Base-by-base conservation (phyloP, 2,797 vertebrate genomes). In the Karalla daura region DNA sequence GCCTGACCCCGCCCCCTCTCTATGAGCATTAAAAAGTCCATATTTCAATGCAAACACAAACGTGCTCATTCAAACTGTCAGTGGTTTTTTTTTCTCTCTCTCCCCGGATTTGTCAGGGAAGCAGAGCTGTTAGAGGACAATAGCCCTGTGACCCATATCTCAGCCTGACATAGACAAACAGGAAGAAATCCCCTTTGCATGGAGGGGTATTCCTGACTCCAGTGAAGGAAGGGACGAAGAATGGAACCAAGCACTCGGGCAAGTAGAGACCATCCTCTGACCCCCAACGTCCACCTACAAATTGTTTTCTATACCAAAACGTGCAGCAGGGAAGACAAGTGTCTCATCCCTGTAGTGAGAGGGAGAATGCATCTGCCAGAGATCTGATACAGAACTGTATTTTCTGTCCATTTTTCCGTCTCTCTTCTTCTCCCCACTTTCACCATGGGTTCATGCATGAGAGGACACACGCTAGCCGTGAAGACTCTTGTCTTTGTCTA, bases 101-200 rank as follows among this genome's bases (percentile, higher is more conserved):
- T 37, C 1, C 30, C 17, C 45, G 0, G 0, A 61, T 56, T 74
- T 62, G 68, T 62, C n/a, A 20, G 51, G 78, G 71, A 75, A 83
- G 70, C 74, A 72, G 66, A 63, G 62, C 70, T 20, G 10, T 76
- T 37, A 9, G 51, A 41, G 18, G 51, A 87, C 85, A 87, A 89
- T 76, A 45, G 77, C 20, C 50, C 80, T 39, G 28, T 85, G 81
- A 86, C 59, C 83, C 76, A 65, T 75, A 81, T 81, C 77, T 62
- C 59, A 72, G 66, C 17, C 53, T 60, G 77, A 80, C 74, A 69
- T 37, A 33, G 51, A 74, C 81, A 90, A 88, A 90, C 88, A 91
- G 86, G 85, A 90, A 88, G 82, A 77, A 66, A 78, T 80, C 74
- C 56, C 65, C 68, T 66, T 72, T 63, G 66, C 69, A 63, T 56